Evolutionary conservation across 2,888 invertebrate genomes (phyloP), one percentile per base, ranked within the genome.

Genomic region (Ceratothoa steindachneri): DNA sequence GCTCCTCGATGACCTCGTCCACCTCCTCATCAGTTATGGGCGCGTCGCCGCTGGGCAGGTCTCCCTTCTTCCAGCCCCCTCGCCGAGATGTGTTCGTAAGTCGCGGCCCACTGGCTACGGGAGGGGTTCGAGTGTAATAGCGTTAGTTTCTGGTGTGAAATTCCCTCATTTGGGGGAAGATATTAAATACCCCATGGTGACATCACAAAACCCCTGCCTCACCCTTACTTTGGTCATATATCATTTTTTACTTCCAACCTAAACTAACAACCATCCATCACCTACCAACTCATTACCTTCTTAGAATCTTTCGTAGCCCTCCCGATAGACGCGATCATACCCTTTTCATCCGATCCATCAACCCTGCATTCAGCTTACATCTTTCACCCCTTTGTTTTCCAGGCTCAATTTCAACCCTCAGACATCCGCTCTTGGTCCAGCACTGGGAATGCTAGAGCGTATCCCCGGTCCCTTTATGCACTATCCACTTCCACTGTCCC

Each of bases 1-100:
- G 0, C 86, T 97, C 9, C 89, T 92, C 65, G 95, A 97, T 81
- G 97, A 97, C 83, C 91, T 93, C 19, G 90, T 93, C 0, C 90
- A 91, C 22, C 87, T 97, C 29, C 85, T 97, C 69, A 87, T 93
- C 83, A 94, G 95, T 84, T 87, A 96, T 24, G 96, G 93, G 0
- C 88, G 92, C 81, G 91, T 95, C 75, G 91, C 92, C 80, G 89
- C 92, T 80, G 93, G 94, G 0, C 93, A 95, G 83, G 90, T 91
- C 0, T 91, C 93, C 0, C 86, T 94, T n/a, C 71, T 71, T 7
- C 24, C 76, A 4, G 73, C 76, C 9, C 76, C 76, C 5, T 69
- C 76, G 15, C 73, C 76, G 0, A 70, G 68, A 30, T 76, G 67
- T 15, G 67, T 76, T 52, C 60, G 76, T 76, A 60, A 71, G 52